Evolutionary conservation across 2,888 invertebrate species (phyloP).

Genomic region (Biston betularia): DNA sequence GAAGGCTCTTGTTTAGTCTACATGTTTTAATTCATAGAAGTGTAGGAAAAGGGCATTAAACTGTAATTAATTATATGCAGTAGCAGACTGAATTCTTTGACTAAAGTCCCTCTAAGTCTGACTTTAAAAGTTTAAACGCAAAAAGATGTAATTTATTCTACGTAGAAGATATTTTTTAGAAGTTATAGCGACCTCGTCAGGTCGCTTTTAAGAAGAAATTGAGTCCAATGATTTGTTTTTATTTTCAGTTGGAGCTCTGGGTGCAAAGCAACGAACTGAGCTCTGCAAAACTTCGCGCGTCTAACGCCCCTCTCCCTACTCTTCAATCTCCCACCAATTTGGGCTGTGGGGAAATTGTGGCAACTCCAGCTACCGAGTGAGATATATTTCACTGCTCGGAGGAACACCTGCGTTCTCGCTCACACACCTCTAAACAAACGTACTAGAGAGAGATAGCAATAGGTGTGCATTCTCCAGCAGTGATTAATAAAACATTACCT

Average conservation of each 20-base stretch:
- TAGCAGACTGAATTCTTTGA: too few species aligned
- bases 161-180: too few species aligned
- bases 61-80: too few species aligned
- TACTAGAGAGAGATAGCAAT: constrained; percentile 54
- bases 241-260: constrained; percentile 78
- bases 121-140: too few species aligned
- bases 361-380: constrained; percentile 65
- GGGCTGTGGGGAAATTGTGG: constrained; percentile 72
- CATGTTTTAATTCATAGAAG: too few species aligned
- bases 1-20: too few species aligned
- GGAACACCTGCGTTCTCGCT: constrained; percentile 58
- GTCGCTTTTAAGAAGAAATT: not conserved
- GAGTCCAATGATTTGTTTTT: not conserved
- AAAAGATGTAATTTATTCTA: too few species aligned
- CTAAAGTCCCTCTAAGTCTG: too few species aligned
- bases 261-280: constrained; percentile 82
- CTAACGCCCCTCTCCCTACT: constrained; percentile 53
- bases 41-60: too few species aligned
- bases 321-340: constrained; percentile 56
- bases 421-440: constrained; percentile 48
- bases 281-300: constrained; percentile 74
- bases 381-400: constrained; percentile 63
- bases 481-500: constrained; percentile 53
- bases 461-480: constrained; percentile 58
- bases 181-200: too few species aligned